Base-by-base conservation (phyloP, 2,113 vertebrate species). In the Pandion haliaetus region DNA sequence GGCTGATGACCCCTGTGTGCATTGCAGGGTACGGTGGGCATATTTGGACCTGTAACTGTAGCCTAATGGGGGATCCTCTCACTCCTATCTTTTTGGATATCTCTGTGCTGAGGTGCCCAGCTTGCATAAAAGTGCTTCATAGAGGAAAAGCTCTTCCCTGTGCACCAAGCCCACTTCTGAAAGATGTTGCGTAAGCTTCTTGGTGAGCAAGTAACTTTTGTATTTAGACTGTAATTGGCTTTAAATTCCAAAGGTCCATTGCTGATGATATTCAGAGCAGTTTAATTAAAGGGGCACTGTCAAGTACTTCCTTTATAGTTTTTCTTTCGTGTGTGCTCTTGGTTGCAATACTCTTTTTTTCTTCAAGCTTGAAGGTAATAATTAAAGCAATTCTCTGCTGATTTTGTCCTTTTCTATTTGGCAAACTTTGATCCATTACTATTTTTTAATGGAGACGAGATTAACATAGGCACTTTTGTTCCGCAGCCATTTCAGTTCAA, bases 341-440 rank as follows among this genome's bases (percentile, higher is more conserved):
- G 4, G 88, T 96, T 92, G 79, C 80, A 96, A 71, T 96, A 95
- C 58, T 45, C 26, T 72, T 73, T 74, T 12, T 40, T 59, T 28
- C 58, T 40, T n/a, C 21, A 57, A 95, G 94, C 96, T 95, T 54
- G 94, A 94, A 97, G 95, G 95, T 97, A 95, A 94, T 97, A 97
- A 97, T 97, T 98, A 98, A 94, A 96, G 78, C 66, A 97, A 96
- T 97, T 97, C 92, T 97, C 97, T 93, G 65, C 93, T 97, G 96
- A 96, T 97, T 98, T 97, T 82, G 88, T 97, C 88, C 93, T 95
- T 96, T 91, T 96, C 97, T 96, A 74, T 97, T 96, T 95, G 93
- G 93, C 97, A 97, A 98, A 98, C 94, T 97, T 91, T 94, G 82
- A 97, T 95, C 95, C 78, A 65, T 97, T 97, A 90, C 98, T 97